phyloP scores from a whole-genome alignment of 2,113 vertebrate species.

The Myrmecobius fasciatus region DNA sequence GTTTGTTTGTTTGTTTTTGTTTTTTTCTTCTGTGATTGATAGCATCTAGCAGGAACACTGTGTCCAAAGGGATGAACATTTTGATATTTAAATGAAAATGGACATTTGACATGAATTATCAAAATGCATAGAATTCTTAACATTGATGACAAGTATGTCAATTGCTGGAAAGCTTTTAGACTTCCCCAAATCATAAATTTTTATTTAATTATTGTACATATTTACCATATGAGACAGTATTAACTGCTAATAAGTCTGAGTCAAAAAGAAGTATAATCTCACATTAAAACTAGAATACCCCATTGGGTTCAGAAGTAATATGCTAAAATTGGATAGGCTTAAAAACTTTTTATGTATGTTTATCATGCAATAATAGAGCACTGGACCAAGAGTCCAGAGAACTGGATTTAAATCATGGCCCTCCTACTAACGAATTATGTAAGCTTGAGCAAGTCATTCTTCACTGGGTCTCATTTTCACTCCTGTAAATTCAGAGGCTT shows the following conservation, averaged over 20 bases:
- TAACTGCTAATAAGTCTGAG: background rate
- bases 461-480: background rate
- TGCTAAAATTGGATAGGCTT: accelerated
- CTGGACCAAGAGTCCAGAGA: background rate
- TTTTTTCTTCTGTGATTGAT: background rate
- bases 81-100: background rate
- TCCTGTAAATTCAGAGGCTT: background rate
- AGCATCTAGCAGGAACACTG: background rate
- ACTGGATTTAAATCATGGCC: background rate
- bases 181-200: background rate
- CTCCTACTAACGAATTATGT: background rate
- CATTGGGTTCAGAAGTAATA: background rate
- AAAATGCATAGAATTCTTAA: background rate
- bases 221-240: background rate
- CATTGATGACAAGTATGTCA: background rate
- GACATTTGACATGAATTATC: background rate
- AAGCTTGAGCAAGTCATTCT: background rate
- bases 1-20: no score
- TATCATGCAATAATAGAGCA: background rate
- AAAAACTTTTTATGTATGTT: background rate
- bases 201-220: background rate
- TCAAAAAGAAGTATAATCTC: background rate
- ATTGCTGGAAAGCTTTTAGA: background rate
- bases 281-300: background rate
- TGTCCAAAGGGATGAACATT: background rate